Percentiles rank a stretch among this genome's conserved stretches.
These are phyloP conservation scores for Apis dorsata DNA, from an alignment of 1,140 invertebrate genomes.

Conservation along the genomic window DNA sequence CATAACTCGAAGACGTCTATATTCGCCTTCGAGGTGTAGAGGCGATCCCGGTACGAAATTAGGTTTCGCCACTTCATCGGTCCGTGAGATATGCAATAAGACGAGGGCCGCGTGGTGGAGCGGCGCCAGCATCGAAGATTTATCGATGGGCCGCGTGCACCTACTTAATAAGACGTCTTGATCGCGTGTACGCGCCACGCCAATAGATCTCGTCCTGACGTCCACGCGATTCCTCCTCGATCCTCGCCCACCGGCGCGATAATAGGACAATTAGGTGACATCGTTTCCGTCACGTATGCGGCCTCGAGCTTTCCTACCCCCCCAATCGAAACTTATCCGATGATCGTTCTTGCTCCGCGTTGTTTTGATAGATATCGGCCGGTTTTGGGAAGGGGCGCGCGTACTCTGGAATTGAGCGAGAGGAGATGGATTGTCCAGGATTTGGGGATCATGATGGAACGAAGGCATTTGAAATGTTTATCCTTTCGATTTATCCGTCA, in stretches of 20 bases:
- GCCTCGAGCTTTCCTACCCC: neutral
- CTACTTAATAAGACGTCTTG: constrained; percentile 27
- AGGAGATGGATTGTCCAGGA: neutral
- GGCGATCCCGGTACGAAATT: constrained; percentile 45
- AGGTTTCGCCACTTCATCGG: constrained; percentile 53
- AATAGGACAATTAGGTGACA: constrained; percentile 39
- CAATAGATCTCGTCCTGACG: constrained; percentile 19
- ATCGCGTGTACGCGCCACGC: constrained; percentile 8
- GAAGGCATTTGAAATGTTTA: too few species aligned
- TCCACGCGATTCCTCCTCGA: neutral
- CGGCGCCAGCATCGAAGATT: constrained; percentile 47
- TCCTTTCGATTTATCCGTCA: too few species aligned
- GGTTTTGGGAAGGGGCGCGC: neutral
- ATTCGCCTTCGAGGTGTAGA: constrained; percentile 19
- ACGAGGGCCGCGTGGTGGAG: constrained; percentile 18
- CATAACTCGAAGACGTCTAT: constrained; percentile 35
- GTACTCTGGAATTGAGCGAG: neutral
- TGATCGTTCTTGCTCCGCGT: neutral
- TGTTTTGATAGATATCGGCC: neutral
- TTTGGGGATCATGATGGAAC: neutral
- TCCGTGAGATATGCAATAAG: constrained; percentile 45
- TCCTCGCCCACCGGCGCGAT: constrained; percentile 2
- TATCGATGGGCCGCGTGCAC: constrained; percentile 22
- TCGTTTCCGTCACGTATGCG: neutral
- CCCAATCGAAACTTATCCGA: neutral